These are phyloP conservation scores for Drosophila meridionalis DNA, from an alignment of 2,888 invertebrate species.

Conservation along the genomic window DNA sequence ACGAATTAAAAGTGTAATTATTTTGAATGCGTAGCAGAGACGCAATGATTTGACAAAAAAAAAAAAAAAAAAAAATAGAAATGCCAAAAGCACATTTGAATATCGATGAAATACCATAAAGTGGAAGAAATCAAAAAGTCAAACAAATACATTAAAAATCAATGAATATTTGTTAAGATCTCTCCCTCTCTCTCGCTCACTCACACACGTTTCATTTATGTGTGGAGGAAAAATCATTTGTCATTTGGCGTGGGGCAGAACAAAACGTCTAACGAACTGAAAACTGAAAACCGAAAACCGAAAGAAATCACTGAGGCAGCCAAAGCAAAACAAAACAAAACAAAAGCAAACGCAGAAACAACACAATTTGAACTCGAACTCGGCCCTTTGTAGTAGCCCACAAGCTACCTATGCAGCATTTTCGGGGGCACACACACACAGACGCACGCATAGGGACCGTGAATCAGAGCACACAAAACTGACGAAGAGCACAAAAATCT, in stretches of 20 bases:
- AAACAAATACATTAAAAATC: constrained; percentile 79
- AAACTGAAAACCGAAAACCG: constrained; percentile 20
- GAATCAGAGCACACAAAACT: constrained; percentile 73
- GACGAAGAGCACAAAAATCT: constrained; percentile 80
- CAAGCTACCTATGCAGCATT: constrained; percentile 59
- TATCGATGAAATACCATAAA: constrained; percentile 35
- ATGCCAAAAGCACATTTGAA: constrained; percentile 31
- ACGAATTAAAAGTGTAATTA: constrained; percentile 81
- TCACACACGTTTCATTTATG: constrained; percentile 7
- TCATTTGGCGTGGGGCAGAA: constrained; percentile 68
- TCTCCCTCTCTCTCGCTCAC: not conserved
- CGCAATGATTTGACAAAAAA: constrained; percentile 67
- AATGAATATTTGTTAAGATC: constrained; percentile 52
- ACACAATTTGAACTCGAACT: constrained; percentile 28
- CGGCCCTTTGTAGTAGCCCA: constrained; percentile 54
- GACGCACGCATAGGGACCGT: constrained; percentile 48
- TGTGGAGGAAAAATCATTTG: constrained; percentile 69
- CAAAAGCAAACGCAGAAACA: constrained; percentile 28
- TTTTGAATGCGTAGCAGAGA: constrained; percentile 65
- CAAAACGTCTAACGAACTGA: constrained; percentile 77
- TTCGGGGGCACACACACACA: constrained; percentile 26
- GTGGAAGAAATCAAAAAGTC: constrained; percentile 70
- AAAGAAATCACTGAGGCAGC: constrained; percentile 50
- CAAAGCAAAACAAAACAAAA: constrained; percentile 24
- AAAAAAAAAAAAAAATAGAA: constrained; percentile 24